Base-by-base conservation (phyloP, 2,888 invertebrate genomes). In the Nomada ruficornis region DNA sequence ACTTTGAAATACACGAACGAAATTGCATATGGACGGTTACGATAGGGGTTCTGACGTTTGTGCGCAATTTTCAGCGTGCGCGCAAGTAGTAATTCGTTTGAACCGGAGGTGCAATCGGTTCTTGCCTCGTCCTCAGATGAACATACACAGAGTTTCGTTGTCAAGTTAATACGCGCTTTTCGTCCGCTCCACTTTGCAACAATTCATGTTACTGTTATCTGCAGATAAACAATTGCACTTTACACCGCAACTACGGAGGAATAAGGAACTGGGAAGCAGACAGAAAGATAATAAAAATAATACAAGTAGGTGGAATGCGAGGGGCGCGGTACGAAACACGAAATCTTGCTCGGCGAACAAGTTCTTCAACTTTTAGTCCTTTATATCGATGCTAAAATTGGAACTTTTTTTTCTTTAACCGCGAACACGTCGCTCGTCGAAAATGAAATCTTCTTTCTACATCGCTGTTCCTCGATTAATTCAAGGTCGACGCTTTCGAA, bases 291-390 rank as follows among this genome's bases (percentile, higher is more conserved):
- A 83, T 59, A 76, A 82, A 71, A 87, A 62, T 73, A 79, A 63
- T 54, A 18, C 29, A 42, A 47, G 47, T 11, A 0, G 64, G 47
- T 60, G 63, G 67, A 42, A 81, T 75, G 76, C 29, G 73, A 80
- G 36, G 42, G 72, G 64, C 75, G n/a, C 42, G 77, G 57, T 60
- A 29, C 29, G 26, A 13, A 26, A 44, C 29, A 59, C 50, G 59
- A 26, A 75, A 84, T 80, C 73, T 47, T 59, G 64, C 69, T 82
- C 23, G 62, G 26, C 29, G 26, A 73, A 84, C 86, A 57, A 57
- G 82, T 81, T 84, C 59, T 84, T 87, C 78, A 55, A 78, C 72
- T 78, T 83, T 65, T 64, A 36, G 50, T 50, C 36, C 15, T 71
- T 20, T 23, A 55, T 29, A 47, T 42, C n/a, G 54, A 44, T 23